Percentiles rank a stretch among this genome's conserved stretches.
phyloP scores from a whole-genome alignment of 2,888 invertebrate species.

The Trachelus troglodyta region DNA sequence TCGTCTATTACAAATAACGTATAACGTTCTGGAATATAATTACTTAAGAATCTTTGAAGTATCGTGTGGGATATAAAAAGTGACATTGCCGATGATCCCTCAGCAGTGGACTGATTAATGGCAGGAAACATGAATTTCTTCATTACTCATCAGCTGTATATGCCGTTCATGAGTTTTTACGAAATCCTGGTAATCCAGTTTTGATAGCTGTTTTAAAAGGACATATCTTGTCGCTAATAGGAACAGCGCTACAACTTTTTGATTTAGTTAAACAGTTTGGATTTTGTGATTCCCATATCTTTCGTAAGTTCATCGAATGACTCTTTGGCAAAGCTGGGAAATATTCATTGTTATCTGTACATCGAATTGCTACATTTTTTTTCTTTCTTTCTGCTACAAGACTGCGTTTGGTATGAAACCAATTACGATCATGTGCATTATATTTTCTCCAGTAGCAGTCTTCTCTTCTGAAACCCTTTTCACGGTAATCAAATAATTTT shows the following conservation, averaged over 20 bases:
- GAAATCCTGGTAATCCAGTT: slow-evolving; percentile 28
- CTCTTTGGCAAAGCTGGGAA: slow-evolving; percentile 40
- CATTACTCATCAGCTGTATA: slow-evolving; percentile 23
- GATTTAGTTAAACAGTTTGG: slow-evolving; percentile 34
- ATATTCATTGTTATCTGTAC: slow-evolving; percentile 28
- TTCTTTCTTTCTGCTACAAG: slow-evolving; percentile 23
- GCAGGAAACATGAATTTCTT: slow-evolving; percentile 36
- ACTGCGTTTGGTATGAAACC: slow-evolving; percentile 29
- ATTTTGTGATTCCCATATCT: slow-evolving; percentile 30
- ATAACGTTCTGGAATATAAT: background rate
- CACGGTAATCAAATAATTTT: slow-evolving; percentile 36
- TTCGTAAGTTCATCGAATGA: slow-evolving; percentile 27
- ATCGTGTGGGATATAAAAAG: background rate
- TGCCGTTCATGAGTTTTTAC: slow-evolving; percentile 39
- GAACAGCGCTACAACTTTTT: slow-evolving; percentile 39
- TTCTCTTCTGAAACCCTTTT: slow-evolving; percentile 30
- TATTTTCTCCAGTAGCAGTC: slow-evolving; percentile 25
- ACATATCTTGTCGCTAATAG: slow-evolving; percentile 32
- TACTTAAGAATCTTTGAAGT: background rate
- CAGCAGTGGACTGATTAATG: background rate
- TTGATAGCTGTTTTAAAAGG: slow-evolving; percentile 30
- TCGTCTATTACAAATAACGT: background rate
- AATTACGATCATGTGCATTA: slow-evolving; percentile 28
- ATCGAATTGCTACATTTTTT: slow-evolving; percentile 18
- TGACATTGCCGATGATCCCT: background rate